Conservation (phyloP, 1,140 invertebrate species). For the Diorhabda carinulata region DNA sequence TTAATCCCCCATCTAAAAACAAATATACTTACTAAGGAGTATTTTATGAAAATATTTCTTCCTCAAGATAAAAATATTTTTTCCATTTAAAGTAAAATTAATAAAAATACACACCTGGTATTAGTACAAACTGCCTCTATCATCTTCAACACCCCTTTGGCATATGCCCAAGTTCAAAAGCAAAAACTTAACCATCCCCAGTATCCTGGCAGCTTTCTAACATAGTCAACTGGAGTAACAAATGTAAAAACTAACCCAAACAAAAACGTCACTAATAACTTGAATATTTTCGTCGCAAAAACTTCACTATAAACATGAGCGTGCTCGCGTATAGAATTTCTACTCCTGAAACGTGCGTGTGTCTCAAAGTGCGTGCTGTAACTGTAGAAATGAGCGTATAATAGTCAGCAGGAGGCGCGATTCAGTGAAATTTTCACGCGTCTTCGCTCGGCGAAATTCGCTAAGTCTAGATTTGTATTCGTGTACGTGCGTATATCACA, state of each 20-base stretch:
- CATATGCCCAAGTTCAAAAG: constrained; percentile 14
- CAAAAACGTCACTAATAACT: not conserved
- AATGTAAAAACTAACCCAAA: not conserved
- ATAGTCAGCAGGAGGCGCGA: constrained; percentile 11
- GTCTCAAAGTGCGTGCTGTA: constrained; percentile 1
- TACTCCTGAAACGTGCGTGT: not conserved
- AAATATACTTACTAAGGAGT: too few species aligned
- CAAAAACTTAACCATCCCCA: constrained; percentile 11
- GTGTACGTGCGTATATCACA: constrained; percentile 36
- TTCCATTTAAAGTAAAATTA: not conserved
- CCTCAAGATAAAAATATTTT: not conserved
- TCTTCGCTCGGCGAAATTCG: constrained; percentile 7
- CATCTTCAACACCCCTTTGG: constrained; percentile 23
- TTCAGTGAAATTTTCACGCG: constrained; percentile 10
- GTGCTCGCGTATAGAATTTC: not conserved
- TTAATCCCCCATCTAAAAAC: too few species aligned
- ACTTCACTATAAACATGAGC: not conserved
- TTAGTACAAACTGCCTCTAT: constrained; percentile 28
- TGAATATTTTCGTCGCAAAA: not conserved
- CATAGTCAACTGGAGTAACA: constrained; percentile 3
- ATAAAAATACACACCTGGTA: constrained; percentile 23
- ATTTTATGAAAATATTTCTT: too few species aligned
- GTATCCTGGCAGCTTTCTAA: not conserved
- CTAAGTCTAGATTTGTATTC: not conserved
- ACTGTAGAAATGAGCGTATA: constrained; percentile 2